Evolutionary conservation across 92 coral and sea anemone species (phyloP).

Genomic region (Epizoanthus stellaris): DNA sequence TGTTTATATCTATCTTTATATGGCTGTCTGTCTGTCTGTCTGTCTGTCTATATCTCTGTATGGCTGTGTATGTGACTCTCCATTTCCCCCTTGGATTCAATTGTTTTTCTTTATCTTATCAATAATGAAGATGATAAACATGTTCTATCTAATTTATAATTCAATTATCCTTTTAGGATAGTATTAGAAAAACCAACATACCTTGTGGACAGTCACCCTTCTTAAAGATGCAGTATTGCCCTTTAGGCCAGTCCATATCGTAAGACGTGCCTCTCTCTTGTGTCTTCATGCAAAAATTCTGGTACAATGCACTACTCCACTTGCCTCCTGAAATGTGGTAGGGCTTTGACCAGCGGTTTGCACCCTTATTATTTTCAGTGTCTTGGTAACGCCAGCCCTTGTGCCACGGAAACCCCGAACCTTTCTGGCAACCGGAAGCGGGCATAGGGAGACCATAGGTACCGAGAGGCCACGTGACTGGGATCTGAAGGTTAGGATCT

Average conservation of each 20-base stretch:
- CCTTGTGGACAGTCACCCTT: conserved; percentile 60
- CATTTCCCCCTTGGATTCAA: too few relatives aligned
- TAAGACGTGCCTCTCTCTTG: background rate
- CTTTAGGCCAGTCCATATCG: conserved; percentile 38
- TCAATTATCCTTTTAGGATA: background rate
- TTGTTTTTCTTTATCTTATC: too few relatives aligned
- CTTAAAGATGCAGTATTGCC: conserved; percentile 67
- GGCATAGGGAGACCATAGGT: conserved; percentile 73
- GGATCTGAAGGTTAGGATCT: conserved; percentile 46
- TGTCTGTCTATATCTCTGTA: too few relatives aligned
- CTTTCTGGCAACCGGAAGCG: conserved; percentile 53
- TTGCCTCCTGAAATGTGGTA: conserved; percentile 40
- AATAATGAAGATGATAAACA: too few relatives aligned
- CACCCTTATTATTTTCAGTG: conserved; percentile 36
- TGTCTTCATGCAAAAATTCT: conserved; percentile 64
- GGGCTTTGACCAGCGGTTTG: conserved; percentile 40
- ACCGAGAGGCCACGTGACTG: conserved; percentile 66
- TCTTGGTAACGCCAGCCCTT: conserved; percentile 57
- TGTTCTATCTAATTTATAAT: background rate
- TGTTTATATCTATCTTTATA: too few relatives aligned
- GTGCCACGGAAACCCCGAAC: conserved; percentile 51
- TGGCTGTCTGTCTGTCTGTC: too few relatives aligned
- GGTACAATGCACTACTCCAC: conserved; percentile 40
- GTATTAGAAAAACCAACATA: background rate
- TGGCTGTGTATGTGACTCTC: too few relatives aligned